Conservation (phyloP, 2,113 vertebrate species). For the Channa argus region DNA sequence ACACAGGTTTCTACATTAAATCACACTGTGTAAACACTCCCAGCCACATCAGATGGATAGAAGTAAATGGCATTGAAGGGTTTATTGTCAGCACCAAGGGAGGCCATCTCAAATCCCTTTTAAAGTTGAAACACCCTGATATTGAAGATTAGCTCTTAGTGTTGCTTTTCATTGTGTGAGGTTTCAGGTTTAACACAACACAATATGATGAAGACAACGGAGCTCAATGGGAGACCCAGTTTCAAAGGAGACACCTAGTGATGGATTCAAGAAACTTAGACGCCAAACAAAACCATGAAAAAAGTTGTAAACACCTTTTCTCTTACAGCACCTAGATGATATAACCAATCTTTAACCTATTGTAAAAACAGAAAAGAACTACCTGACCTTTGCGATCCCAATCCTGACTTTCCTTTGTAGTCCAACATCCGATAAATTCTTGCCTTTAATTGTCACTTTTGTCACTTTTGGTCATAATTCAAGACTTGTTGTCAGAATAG, state of each 20-base stretch:
- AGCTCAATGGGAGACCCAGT: constrained; percentile 70
- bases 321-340: constrained; percentile 19
- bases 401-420: too few species aligned
- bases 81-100: constrained; percentile 65
- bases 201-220: constrained; percentile 58
- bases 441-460: not conserved
- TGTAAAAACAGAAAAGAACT: not conserved
- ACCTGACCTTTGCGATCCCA: too few species aligned
- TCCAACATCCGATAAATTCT: not conserved
- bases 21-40: not conserved
- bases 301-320: constrained; percentile 52
- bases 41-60: not conserved
- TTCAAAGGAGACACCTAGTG: constrained; percentile 54
- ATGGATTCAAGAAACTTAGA: constrained; percentile 35
- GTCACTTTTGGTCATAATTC: too few species aligned
- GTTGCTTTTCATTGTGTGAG: constrained; percentile 64
- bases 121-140: constrained; percentile 73
- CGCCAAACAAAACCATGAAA: constrained; percentile 20
- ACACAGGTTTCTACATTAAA: constrained; percentile 1
- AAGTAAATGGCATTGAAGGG: not conserved
- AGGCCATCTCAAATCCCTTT: constrained; percentile 49
- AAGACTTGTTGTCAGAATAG: too few species aligned
- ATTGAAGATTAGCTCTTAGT: constrained; percentile 46
- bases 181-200: constrained; percentile 70
- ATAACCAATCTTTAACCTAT: constrained; percentile 3